Evolutionary conservation across 2,888 invertebrate genomes (phyloP).

Genomic region (Athalia cordata): DNA sequence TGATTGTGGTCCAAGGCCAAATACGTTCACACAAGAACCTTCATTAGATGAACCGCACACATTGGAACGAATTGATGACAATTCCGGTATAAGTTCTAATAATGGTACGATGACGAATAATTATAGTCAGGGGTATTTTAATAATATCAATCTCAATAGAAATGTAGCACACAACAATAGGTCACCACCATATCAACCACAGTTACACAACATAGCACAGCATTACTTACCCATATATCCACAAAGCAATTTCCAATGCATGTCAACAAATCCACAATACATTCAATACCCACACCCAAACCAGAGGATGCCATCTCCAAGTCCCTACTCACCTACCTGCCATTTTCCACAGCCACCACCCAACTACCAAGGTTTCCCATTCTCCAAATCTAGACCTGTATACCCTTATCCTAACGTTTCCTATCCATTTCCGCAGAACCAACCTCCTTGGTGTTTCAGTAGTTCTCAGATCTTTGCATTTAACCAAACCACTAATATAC

Average conservation of each 20-base stretch:
- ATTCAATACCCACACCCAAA: background rate
- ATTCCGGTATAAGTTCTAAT: background rate
- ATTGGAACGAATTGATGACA: background rate
- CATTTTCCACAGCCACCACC: background rate
- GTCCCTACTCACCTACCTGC: background rate
- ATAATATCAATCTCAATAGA: background rate
- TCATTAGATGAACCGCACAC: slow-evolving; percentile 6
- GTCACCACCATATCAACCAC: slow-evolving; percentile 4
- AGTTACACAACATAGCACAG: background rate
- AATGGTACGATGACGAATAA: background rate
- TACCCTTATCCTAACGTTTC: background rate
- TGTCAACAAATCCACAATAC: background rate
- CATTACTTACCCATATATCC: background rate
- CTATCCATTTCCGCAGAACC: background rate
- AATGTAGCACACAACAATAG: background rate
- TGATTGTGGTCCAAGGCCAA: background rate
- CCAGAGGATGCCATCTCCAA: background rate
- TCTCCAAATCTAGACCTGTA: slow-evolving; percentile 16
- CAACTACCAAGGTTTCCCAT: slow-evolving; percentile 6
- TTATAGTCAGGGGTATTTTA: background rate
- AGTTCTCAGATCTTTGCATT: background rate
- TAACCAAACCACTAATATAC: background rate
- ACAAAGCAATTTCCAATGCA: background rate
- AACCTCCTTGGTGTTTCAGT: background rate
- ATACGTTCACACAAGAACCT: background rate